Percentiles rank a stretch among this genome's conserved stretches.
phyloP scores from a whole-genome alignment of 2,113 vertebrate genomes.

The Nerophis ophidion region DNA sequence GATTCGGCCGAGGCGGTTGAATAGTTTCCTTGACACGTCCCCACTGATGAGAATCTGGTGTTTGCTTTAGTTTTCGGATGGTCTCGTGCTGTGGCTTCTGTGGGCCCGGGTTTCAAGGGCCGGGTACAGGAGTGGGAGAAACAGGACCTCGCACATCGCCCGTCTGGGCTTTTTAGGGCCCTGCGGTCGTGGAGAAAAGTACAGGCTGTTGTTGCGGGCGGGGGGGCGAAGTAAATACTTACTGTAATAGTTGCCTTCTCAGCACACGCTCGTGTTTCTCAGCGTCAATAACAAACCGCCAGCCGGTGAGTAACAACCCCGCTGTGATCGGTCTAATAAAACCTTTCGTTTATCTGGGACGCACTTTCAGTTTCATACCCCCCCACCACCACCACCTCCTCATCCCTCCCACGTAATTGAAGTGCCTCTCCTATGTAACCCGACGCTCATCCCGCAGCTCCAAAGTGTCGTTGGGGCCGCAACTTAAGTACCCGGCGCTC shows the following conservation, averaged over 20 bases:
- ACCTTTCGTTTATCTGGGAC: background rate
- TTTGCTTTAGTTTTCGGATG: slow-evolving; percentile 55
- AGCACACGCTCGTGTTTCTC: slow-evolving; percentile 39
- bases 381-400: slow-evolving; percentile 1
- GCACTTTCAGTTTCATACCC: slow-evolving; percentile 13
- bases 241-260: slow-evolving; percentile 43
- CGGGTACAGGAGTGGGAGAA: too few relatives aligned
- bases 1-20: slow-evolving; percentile 16
- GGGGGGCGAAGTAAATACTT: slow-evolving; percentile 16
- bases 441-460: slow-evolving; percentile 41
- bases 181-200: slow-evolving; percentile 13
- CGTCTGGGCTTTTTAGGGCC: slow-evolving; percentile 24
- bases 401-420: slow-evolving; percentile 29
- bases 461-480: slow-evolving; percentile 48
- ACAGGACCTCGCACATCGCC: slow-evolving; percentile 9
- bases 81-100: slow-evolving; percentile 28
- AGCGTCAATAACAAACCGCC: slow-evolving; percentile 35
- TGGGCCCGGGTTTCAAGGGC: background rate
- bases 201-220: slow-evolving; percentile 13
- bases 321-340: slow-evolving; percentile 9
- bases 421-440: slow-evolving; percentile 40
- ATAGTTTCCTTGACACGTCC: slow-evolving; percentile 53
- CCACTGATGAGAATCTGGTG: slow-evolving; percentile 28
- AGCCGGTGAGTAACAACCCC: slow-evolving; percentile 9
- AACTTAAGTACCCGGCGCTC: slow-evolving; percentile 40